phyloP scores from a whole-genome alignment of 2,113 vertebrate species.

The Thalassoma bifasciatum region DNA sequence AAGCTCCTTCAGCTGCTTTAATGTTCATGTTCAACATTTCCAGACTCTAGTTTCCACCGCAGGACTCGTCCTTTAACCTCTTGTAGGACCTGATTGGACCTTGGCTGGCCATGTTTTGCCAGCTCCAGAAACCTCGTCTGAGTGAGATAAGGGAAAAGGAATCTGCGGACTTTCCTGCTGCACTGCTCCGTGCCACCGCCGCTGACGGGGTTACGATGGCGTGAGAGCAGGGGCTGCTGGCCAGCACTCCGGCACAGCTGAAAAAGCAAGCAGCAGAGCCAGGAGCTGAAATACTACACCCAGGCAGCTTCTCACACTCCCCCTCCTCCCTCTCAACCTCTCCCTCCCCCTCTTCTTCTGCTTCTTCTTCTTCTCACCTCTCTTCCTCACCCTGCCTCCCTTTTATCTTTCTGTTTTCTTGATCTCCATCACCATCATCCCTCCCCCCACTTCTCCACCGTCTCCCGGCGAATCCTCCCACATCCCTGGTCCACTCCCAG shows the following conservation, averaged over 20 bases:
- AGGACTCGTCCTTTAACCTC: too few species aligned
- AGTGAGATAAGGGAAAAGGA: neutral
- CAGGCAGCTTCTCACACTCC: conserved; percentile 35
- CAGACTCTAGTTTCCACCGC: too few species aligned
- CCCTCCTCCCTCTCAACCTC: neutral
- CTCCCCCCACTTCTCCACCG: neutral
- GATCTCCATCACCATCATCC: conserved; percentile 32
- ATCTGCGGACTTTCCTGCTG: conserved; percentile 21
- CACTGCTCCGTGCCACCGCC: conserved; percentile 41
- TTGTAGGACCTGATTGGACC: too few species aligned
- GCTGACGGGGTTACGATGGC: conserved; percentile 71
- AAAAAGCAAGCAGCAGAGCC: conserved; percentile 77
- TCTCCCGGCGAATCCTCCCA: conserved; percentile 41
- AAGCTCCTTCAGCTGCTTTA: too few species aligned
- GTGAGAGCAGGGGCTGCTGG: conserved; percentile 80
- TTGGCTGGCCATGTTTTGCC: neutral
- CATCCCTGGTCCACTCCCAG: conserved; percentile 37
- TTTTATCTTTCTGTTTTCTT: conserved; percentile 50
- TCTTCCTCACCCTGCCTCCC: conserved; percentile 23
- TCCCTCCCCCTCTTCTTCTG: neutral
- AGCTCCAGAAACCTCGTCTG: neutral
- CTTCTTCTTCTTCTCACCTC: conserved; percentile 23
- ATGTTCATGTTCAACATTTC: too few species aligned
- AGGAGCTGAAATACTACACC: conserved; percentile 77
- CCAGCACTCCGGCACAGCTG: conserved; percentile 78